Evolutionary conservation across 2,113 vertebrate genomes (phyloP).

Genomic region (Sorex araneus): DNA sequence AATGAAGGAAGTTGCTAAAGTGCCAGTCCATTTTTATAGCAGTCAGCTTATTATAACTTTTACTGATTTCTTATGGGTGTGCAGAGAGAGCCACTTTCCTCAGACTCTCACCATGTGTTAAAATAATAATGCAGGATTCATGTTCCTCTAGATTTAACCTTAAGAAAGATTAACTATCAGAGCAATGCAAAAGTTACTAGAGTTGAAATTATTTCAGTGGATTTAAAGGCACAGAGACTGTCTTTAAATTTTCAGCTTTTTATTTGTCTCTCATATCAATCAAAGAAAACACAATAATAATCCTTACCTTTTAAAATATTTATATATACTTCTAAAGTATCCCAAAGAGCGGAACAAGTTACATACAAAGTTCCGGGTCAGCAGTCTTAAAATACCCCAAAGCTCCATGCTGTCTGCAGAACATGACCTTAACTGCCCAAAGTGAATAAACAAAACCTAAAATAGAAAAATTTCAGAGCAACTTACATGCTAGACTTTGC

Average conservation of each 20-base stretch:
- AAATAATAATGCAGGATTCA: constrained; percentile 21
- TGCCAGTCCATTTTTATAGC: constrained; percentile 23
- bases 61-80: neutral
- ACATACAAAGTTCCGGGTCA: constrained; percentile 46
- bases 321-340: constrained; percentile 53
- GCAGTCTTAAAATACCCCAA: constrained; percentile 53
- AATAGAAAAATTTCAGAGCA: constrained; percentile 17
- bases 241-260: constrained; percentile 49
- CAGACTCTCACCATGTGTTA: neutral
- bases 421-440: neutral
- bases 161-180: neutral
- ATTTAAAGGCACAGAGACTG: constrained; percentile 43
- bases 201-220: neutral
- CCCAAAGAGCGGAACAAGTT: neutral
- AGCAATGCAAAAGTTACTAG: neutral
- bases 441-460: constrained; percentile 35
- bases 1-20: neutral
- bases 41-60: constrained; percentile 31
- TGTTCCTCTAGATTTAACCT: neutral
- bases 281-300: constrained; percentile 45
- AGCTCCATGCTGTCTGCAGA: constrained; percentile 6
- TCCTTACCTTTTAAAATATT: constrained; percentile 66
- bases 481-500: neutral
- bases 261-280: neutral
- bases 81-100: neutral